phyloP scores from a whole-genome alignment of 2,888 invertebrate species.

The Tetramorium bicarinatum region DNA sequence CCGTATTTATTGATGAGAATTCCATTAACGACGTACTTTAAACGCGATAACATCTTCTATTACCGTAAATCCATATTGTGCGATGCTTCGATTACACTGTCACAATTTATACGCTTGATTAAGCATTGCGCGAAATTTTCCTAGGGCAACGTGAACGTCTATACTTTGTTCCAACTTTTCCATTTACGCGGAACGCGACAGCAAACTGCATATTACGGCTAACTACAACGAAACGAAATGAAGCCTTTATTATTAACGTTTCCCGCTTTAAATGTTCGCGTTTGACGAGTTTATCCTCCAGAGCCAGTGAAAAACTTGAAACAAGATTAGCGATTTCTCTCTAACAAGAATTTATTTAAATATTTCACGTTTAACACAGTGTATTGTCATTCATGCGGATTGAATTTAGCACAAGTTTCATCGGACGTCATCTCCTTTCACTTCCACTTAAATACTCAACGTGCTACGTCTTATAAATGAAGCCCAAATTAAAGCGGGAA shows the following conservation, averaged over 20 bases:
- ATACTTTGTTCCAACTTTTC: slow-evolving; percentile 21
- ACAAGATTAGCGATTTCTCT: slow-evolving; percentile 28
- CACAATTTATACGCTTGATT: slow-evolving; percentile 30
- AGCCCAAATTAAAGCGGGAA: background rate
- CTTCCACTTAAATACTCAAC: slow-evolving; percentile 4
- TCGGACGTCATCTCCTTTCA: background rate
- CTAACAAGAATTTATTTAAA: slow-evolving; percentile 30
- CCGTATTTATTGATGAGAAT: slow-evolving; percentile 4
- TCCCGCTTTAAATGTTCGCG: slow-evolving; percentile 12
- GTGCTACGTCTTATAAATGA: slow-evolving; percentile 1
- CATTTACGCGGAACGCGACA: slow-evolving; percentile 27
- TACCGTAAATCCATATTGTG: slow-evolving; percentile 16
- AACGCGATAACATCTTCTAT: background rate
- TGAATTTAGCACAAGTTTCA: slow-evolving; percentile 17
- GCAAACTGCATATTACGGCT: slow-evolving; percentile 25
- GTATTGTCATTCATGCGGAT: slow-evolving; percentile 2
- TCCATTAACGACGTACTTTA: slow-evolving; percentile 4
- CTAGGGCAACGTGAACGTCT: background rate
- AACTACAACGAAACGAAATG: slow-evolving; percentile 23
- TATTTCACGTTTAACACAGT: background rate
- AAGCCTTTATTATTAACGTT: slow-evolving; percentile 35
- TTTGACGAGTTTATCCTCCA: slow-evolving; percentile 21
- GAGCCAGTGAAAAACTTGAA: slow-evolving; percentile 10
- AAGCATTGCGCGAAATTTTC: slow-evolving; percentile 21
- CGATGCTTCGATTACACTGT: slow-evolving; percentile 11